A percentile compares a stretch with the other conserved stretches of the same genome.
These are phyloP conservation scores for Sebastes nivosus DNA, from an alignment of 2,797 vertebrate genomes.

Conservation along the genomic window DNA sequence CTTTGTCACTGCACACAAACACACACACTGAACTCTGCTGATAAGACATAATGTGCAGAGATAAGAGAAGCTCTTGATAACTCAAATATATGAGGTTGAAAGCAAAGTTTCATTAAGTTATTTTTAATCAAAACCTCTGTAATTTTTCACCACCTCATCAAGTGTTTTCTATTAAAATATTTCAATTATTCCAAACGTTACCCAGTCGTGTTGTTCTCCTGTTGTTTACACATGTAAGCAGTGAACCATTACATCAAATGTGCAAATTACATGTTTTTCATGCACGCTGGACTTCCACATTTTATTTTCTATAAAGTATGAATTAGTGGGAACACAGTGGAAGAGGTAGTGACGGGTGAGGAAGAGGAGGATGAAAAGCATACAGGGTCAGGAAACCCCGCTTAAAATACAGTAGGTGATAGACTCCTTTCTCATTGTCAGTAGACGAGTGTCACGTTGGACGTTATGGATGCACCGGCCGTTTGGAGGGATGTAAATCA, in stretches of 20 bases:
- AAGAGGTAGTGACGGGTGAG: not conserved
- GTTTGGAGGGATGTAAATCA: too few relatives aligned
- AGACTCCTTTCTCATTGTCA: fast-evolving
- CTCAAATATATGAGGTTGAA: not conserved
- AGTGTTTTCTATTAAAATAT: not conserved
- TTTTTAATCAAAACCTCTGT: not conserved
- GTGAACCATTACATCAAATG: not conserved
- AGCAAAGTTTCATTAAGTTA: not conserved
- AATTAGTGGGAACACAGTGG: not conserved
- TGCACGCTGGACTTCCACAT: not conserved
- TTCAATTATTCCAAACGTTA: not conserved
- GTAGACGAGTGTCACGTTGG: too few relatives aligned
- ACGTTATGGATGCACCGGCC: too few relatives aligned
- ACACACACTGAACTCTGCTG: not conserved
- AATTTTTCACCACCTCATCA: not conserved
- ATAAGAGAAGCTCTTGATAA: conserved; percentile 5
- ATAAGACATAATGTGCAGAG: not conserved
- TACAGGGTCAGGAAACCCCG: not conserved
- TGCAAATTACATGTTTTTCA: not conserved
- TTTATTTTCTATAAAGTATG: not conserved
- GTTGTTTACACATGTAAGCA: not conserved
- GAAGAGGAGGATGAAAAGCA: not conserved
- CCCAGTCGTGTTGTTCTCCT: not conserved
- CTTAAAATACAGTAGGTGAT: too few relatives aligned
- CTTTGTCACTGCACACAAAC: conserved; percentile 7